Evolutionary conservation across 2,113 vertebrate genomes (phyloP).

Genomic region (Empidonax alnorum): DNA sequence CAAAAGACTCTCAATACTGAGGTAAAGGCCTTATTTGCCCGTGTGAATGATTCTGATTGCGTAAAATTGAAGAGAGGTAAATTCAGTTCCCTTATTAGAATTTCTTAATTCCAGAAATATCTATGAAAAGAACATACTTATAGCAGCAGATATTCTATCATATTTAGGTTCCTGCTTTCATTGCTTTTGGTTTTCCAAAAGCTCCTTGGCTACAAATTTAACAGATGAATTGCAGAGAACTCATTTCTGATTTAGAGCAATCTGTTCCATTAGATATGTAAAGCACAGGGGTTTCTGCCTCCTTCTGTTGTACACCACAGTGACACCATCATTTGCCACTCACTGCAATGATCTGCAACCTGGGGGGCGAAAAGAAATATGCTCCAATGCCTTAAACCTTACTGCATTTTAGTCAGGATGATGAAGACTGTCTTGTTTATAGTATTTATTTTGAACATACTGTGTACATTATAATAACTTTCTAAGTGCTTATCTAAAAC

Average conservation of each 20-base stretch:
- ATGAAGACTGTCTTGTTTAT: neutral
- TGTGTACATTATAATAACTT: neutral
- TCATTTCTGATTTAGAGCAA: neutral
- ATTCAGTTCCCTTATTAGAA: neutral
- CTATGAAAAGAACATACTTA: neutral
- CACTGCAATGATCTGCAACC: neutral
- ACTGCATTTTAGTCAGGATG: neutral
- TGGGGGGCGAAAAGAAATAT: neutral
- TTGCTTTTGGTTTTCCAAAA: neutral
- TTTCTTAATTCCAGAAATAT: neutral
- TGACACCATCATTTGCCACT: neutral
- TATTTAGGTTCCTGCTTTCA: neutral
- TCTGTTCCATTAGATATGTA: neutral
- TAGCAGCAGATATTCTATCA: neutral
- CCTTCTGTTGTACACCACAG: neutral
- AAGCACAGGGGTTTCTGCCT: neutral
- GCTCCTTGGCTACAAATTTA: neutral
- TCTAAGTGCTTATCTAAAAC: neutral
- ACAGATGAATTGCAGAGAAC: neutral
- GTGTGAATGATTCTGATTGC: neutral
- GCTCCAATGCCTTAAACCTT: neutral
- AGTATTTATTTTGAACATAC: neutral
- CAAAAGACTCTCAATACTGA: neutral
- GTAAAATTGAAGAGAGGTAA: neutral
- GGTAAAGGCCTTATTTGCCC: neutral